Evolutionary conservation across 1,140 invertebrate species (phyloP).

Genomic region (Drosophila setifemur): DNA sequence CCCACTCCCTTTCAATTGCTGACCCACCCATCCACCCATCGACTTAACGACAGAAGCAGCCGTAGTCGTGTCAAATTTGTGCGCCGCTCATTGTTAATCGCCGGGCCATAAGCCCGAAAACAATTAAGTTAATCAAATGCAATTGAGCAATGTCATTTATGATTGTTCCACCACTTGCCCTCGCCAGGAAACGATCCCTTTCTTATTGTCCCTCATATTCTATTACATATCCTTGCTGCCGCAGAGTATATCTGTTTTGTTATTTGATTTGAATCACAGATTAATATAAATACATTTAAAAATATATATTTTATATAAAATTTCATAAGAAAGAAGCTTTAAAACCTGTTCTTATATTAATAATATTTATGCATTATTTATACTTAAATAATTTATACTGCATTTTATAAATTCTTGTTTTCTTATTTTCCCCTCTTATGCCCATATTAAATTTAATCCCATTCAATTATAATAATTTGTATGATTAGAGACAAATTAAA

Average conservation of each 20-base stretch:
- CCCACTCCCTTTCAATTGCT: not conserved
- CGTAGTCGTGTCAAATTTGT: slow-evolving; percentile 68
- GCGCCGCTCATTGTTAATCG: slow-evolving; percentile 74
- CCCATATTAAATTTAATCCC: too few species aligned
- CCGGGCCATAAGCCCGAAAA: slow-evolving; percentile 70
- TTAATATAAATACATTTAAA: too few species aligned
- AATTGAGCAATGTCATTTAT: slow-evolving; percentile 81
- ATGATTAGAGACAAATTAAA: too few species aligned
- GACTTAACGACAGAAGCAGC: slow-evolving; percentile 53
- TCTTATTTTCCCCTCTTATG: too few species aligned
- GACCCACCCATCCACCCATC: slow-evolving; percentile 4
- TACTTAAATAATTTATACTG: too few species aligned
- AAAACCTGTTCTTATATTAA: too few species aligned
- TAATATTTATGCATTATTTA: too few species aligned
- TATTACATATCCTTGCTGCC: not conserved
- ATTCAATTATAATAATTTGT: too few species aligned
- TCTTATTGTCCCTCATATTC: slow-evolving; percentile 3
- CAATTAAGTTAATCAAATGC: slow-evolving; percentile 80
- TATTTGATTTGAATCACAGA: too few species aligned
- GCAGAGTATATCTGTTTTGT: not conserved
- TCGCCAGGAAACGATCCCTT: slow-evolving; percentile 17
- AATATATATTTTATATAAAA: too few species aligned
- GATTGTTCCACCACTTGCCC: slow-evolving; percentile 63
- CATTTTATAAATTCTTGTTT: too few species aligned
- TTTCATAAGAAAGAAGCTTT: too few species aligned